phyloP scores from a whole-genome alignment of 2,113 vertebrate genomes.

The Rhinichthys klamathensis region DNA sequence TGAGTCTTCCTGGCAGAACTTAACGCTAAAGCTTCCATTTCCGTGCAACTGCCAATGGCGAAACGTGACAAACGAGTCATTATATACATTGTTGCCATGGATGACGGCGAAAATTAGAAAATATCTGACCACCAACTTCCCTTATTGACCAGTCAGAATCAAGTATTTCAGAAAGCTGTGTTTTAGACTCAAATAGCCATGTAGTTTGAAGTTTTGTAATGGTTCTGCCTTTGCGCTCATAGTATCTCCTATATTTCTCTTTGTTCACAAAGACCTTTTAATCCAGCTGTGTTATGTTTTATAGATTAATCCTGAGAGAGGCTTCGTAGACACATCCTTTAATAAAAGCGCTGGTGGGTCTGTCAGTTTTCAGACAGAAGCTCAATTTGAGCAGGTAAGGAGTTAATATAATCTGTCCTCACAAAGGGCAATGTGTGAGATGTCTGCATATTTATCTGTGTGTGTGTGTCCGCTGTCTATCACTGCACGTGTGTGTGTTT shows the following conservation, averaged over 20 bases:
- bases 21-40: no score
- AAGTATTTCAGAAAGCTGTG: neutral
- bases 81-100: neutral
- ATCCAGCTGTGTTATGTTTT: constrained; percentile 18
- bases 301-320: constrained; percentile 29
- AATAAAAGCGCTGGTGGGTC: constrained; percentile 31
- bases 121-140: neutral
- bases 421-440: constrained; percentile 29
- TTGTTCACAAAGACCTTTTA: constrained; percentile 1
- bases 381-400: constrained; percentile 34
- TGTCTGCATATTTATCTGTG: constrained; percentile 39
- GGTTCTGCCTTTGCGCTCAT: neutral
- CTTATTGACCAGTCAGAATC: neutral
- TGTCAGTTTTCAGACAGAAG: constrained; percentile 25
- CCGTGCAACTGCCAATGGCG: no score
- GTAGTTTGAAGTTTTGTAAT: neutral
- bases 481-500: constrained; percentile 14
- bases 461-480: constrained; percentile 18
- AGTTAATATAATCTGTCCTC: constrained; percentile 42
- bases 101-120: neutral
- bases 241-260: neutral
- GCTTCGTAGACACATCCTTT: constrained; percentile 16
- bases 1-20: no score
- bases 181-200: neutral
- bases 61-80: no score